Base-by-base conservation (phyloP, 1,140 invertebrate species). In the Leucophenga varia region DNA sequence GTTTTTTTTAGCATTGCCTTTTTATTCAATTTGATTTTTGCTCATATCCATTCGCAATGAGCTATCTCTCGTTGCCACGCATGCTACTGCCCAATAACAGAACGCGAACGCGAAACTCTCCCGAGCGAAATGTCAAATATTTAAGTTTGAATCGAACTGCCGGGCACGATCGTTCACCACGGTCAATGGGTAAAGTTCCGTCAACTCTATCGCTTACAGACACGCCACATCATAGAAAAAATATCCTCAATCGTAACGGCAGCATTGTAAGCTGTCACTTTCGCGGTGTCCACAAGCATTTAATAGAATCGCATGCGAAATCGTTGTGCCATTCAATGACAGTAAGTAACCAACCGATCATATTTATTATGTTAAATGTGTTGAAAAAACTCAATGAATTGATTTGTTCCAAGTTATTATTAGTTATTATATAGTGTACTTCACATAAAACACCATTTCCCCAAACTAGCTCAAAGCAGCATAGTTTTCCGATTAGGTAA, bases 271-370 rank as follows among this genome's bases (percentile, higher is more conserved):
- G 54, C 38, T 60, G 63, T 36, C 57, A 73, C 57, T 89, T 89
- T 72, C 81, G 86, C 47, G 88, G 88, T 28, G 76, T 90, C n/a
- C 86, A 86, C 53, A 89, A 86, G 69, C 84, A 88, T 59, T 81
- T 85, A 61, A 69, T 89, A 21, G 83, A 87, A 53, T 77, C 81
- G 53, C 86, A 85, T 71, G 86, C 84, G 1, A 85, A 81, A 57
- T 76, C 84, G 43, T 79, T 86, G 54, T 80, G 88, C 46, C 83
- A 84, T 64, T 82, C 80, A 38, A 88, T 90, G 87, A 90, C 87
- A 64, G 86, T 89, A 77, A 81, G 84, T 85, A 52, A 19, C 19
- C 3, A 7, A 7, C 14, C 9, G 19, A 9, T 19, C 7, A 40
- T 40, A 28, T 16, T 9, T 22, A 17, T 20, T 21, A 21, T 39